Base-by-base conservation (phyloP, 23 tunicate species). In the Halocynthia roretzi region DNA sequence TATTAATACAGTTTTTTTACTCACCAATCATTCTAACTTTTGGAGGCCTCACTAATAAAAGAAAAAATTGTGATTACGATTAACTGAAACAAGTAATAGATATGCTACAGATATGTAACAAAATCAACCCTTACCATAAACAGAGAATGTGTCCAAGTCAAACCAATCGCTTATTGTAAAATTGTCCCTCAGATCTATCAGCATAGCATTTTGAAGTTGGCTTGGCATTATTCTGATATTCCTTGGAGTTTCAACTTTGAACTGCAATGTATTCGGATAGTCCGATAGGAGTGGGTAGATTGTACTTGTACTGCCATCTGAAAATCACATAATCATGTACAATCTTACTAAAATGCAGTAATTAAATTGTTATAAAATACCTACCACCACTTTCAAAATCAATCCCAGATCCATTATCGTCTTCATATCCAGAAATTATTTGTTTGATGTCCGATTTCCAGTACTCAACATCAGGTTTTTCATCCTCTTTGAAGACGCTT, bases 371-470 rank as follows among this genome's bases (percentile, higher is more conserved):
- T n/a, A 14, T n/a, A 4, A 9, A 10, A 65, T 10, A 65, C 70
- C 5, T 65, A 65, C 70, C 70, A 15, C 70, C 44, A 31, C 44
- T 31, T 31, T 31, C 44, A 31, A 31, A 31, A 31, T 31, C 44
- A 31, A 31, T 31, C 44, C 44, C 31, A 15, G 63, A 58, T 58
- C 17, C 63, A 10, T 40, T 20, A 9, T 8, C 31, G 19, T 65
- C 70, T 15, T 40, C 48, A 65, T 65, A 65, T 10, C 31, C 31
- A 9, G 22, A 40, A 11, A 65, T 48, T 7, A 84, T 72, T 54
- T 65, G 67, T 19, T 80, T 68, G 8, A 85, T 85, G 40, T 80
- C 76, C 4, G 64, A 74, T 40, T 50, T 44, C 90, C 90, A 85
- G 50, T 82, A 56, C 12, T 65, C 68, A 18, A 79, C 21, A 55